Evolutionary conservation across 2,113 vertebrate genomes (phyloP), one percentile per base, ranked within the genome.

Genomic region (Rhagologus leucostigma): DNA sequence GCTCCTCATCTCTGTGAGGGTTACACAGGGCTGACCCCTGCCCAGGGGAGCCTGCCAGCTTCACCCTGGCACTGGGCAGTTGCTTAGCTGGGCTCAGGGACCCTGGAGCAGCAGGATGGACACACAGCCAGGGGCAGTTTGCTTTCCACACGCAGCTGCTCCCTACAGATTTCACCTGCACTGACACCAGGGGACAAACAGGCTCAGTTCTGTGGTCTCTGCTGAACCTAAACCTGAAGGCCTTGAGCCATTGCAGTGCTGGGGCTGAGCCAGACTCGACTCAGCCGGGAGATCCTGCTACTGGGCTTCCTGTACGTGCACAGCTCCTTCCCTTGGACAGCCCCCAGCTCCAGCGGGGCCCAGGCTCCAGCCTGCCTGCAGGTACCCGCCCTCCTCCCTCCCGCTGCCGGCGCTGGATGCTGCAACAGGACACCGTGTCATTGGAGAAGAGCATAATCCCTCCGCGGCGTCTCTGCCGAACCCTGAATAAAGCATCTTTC

Each of bases 341-440:
- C 55, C 87, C 95, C 79, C 90, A 93, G 78, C 82, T 83, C 32
- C 83, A 55, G 85, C 29, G 0, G 70, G 77, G 78, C 77, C 46
- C 70, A 6, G 39, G 70, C 89, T 89, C 30, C 78, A 42, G 79
- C 62, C 67, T 6, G 44, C 3, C 44, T 0, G 1, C 5, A 50
- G 65, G 65, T 4, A 10, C 75, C 68, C 47, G 35, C 64, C 73
- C 81, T 87, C 91, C 70, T 93, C 82, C 75, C 85, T 71, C 46
- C 78, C 37, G 46, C 83, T 33, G 32, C 53, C 5, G 0, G 21
- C 41, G 73, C 80, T 86, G 71, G 90, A 32, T 80, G 92, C 96
- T 96, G 96, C 96, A 97, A 97, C 77, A 96, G 91, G 96, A 96
- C 96, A 95, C 96, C 93, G 0, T 91, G 95, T 84, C 94, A 96